Evolutionary conservation across 2,113 vertebrate genomes (phyloP), one percentile per base, ranked within the genome.

Genomic region (Motacilla tschutschensis): DNA sequence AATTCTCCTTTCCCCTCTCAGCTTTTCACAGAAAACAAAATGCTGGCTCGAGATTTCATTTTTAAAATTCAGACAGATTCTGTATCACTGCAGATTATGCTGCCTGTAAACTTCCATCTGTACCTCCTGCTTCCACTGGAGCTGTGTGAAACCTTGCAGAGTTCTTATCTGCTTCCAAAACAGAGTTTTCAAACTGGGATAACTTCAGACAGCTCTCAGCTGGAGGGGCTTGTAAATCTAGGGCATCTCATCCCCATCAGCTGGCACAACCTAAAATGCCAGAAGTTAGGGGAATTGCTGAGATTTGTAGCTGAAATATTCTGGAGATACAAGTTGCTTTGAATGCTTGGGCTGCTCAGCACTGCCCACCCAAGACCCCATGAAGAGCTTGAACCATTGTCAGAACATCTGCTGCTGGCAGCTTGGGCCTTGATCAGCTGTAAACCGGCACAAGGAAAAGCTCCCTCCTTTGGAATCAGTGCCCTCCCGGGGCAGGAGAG

Each of bases 251-350:
- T 66, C 40, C 71, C 65, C 64, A 41, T 76, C 78, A 79, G 33
- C 2, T 95, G 93, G 86, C 92, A 88, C 53, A 76, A 41, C 44
- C 71, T n/a, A 31, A 92, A 91, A 94, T 91, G 86, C 72, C 88
- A 91, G 81, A 86, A 93, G 88, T 84, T 64, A 64, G 47, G 81
- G 83, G 83, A 93, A 87, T 50, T 64, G 85, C 44, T 63, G 36
- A 82, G 51, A 88, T 93, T 93, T 60, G 44, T 76, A 88, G 83
- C 81, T 93, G 90, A 92, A 90, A 84, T 88, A 87, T 93, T 92
- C 75, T 69, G 60, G 83, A 89, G 54, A 77, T 73, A 38, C 40
- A 58, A 84, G 80, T 90, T 59, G 55, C 73, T 80, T 35, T 48
- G 22, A 28, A 19, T 43, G 51, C 43, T 53, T 60, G 2, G 79